Evolutionary conservation across 2,797 vertebrate species (phyloP), one percentile per base, ranked within the genome.

Genomic region (Melanotaenia boesemani): DNA sequence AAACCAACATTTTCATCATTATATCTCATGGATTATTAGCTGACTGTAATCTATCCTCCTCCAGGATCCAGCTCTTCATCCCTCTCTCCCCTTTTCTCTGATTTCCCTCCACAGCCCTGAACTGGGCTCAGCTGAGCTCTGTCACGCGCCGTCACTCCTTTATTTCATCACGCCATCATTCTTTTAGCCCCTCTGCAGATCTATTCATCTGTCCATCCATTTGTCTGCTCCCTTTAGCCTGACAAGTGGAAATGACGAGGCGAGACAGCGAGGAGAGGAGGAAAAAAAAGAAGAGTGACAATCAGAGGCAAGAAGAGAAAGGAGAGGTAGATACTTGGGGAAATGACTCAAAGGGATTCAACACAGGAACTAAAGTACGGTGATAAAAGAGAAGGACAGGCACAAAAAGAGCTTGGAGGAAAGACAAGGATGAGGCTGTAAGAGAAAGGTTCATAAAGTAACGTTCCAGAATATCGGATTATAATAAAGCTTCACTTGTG

Each of bases 161-260:
- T 77, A 88, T 86, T 88, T 86, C 86, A 86, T 71, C 84, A 37
- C 86, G 87, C 84, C 91, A 88, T 92, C 91, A 92, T 82, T 82
- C 72, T 52, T 56, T 71, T 77, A 78, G 68, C 82, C 81, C 79
- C 81, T 87, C 76, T 74, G 70, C 80, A 82, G 82, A 89, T 84
- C 85, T 77, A 87, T 91, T 89, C 84, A 83, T 88, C 86, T 86
- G 88, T 86, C 86, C 84, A 70, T 87, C 86, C 83, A 84, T 88
- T 90, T 89, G 90, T 92, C 89, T 86, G 70, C 77, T 91, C 77
- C 84, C 81, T 83, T 92, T 82, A 90, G 85, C 80, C 69, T 88
- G 90, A 90, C 86, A 67, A 79, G 87, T 89, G 88, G 88, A 90
- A 87, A 91, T 85, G 85, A 84, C 65, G 52, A 69, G 76, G 69